A percentile compares a stretch with the other conserved stretches of the same genome.
phyloP scores from a whole-genome alignment of 53 echinoderm and acorn worm genomes.

The Mesocentrotus franciscanus region DNA sequence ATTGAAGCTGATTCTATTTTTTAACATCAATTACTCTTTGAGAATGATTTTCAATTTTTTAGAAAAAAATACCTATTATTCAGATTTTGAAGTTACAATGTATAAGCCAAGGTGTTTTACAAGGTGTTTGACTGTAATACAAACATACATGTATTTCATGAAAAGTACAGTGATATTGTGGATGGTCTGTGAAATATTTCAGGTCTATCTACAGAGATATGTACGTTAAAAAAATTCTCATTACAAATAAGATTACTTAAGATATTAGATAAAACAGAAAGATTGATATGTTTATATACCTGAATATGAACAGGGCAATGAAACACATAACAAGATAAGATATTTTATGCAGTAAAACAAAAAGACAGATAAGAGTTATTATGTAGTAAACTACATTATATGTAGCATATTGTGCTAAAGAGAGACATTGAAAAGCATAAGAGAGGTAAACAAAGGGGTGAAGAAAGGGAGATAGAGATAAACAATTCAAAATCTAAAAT shows the following conservation, averaged over 20 bases:
- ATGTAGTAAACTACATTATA: too few species aligned
- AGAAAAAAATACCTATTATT: not conserved
- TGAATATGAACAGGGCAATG: not conserved
- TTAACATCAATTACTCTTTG: not conserved
- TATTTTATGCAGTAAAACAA: not conserved
- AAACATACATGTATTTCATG: not conserved
- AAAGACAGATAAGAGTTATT: not conserved
- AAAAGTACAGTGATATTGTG: not conserved
- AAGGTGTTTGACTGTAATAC: constrained; percentile 15
- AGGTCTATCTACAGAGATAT: not conserved
- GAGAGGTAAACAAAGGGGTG: not conserved
- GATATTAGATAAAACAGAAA: not conserved
- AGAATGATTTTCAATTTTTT: not conserved
- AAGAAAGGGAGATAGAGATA: not conserved
- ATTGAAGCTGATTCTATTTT: not conserved
- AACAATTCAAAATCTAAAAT: too few species aligned
- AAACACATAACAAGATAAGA: not conserved
- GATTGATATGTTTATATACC: not conserved
- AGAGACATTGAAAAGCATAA: not conserved
- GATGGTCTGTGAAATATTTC: constrained; percentile 25
- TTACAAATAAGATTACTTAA: not conserved
- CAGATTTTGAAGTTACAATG: constrained; percentile 5
- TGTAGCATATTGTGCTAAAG: not conserved
- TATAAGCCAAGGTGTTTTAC: constrained; percentile 38
- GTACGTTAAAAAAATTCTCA: too few species aligned